These are phyloP conservation scores for Leucophenga montana DNA, from an alignment of 2,888 invertebrate genomes.

Conservation along the genomic window DNA sequence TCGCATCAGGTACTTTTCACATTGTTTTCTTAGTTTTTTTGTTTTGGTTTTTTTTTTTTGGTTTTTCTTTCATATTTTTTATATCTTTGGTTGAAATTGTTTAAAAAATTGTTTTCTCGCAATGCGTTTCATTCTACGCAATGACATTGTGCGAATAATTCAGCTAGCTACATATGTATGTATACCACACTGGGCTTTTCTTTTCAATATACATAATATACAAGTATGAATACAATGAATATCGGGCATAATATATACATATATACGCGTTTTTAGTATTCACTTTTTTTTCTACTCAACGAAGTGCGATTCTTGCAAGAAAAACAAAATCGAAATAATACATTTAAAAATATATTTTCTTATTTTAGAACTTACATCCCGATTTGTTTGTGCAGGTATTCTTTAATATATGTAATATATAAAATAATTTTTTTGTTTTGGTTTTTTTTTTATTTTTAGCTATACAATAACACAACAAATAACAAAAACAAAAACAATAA, in stretches of 20 bases:
- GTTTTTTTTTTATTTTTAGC: constrained; percentile 46
- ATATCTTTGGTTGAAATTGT: neutral
- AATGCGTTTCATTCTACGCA: neutral
- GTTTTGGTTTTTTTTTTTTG: neutral
- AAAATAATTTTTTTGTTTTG: constrained; percentile 52
- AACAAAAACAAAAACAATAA: too few relatives aligned
- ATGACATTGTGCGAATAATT: too few relatives aligned
- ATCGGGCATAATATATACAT: too few relatives aligned
- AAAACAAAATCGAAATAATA: constrained; percentile 14
- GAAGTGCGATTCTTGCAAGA: too few relatives aligned
- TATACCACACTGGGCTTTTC: too few relatives aligned
- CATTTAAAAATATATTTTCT: constrained; percentile 35
- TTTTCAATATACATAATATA: too few relatives aligned
- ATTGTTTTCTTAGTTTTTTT: neutral
- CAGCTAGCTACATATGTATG: too few relatives aligned
- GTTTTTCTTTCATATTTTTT: neutral
- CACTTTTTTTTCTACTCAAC: too few relatives aligned
- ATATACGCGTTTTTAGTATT: too few relatives aligned
- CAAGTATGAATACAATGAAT: too few relatives aligned
- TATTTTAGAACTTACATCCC: constrained; percentile 72
- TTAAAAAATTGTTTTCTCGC: neutral
- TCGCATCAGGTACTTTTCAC: constrained; percentile 71
- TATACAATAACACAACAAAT: too few relatives aligned
- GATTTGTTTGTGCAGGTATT: constrained; percentile 73
- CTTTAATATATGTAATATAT: constrained; percentile 34